Evolutionary conservation across 1,140 invertebrate genomes (phyloP).

Genomic region (Monochamus saltuarius): DNA sequence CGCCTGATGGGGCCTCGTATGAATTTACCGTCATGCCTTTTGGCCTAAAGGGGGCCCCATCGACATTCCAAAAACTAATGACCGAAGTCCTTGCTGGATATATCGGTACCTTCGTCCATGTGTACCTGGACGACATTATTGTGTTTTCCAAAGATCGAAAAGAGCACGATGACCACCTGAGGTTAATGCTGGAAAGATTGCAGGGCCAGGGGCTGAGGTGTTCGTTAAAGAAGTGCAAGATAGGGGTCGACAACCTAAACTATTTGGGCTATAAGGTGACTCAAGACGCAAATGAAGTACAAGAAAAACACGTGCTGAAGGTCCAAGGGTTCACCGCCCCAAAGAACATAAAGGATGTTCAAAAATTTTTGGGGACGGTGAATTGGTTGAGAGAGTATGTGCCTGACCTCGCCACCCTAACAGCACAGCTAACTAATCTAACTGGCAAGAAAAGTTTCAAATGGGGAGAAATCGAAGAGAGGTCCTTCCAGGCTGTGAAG

Average conservation of each 20-base stretch:
- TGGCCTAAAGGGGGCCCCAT: conserved; percentile 32
- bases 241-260: background rate
- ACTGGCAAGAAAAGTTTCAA: conserved; percentile 22
- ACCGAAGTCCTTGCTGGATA: conserved; percentile 21
- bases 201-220: background rate
- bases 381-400: conserved; percentile 41
- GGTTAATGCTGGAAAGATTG: conserved; percentile 11
- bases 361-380: conserved; percentile 31
- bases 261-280: conserved; percentile 17
- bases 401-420: conserved; percentile 19
- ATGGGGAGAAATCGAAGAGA: conserved; percentile 7
- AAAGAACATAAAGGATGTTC: conserved; percentile 23
- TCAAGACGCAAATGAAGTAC: background rate
- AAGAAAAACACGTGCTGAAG: conserved; percentile 9
- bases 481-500: conserved; percentile 41
- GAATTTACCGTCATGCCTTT: conserved; percentile 39
- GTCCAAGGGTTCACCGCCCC: conserved; percentile 3
- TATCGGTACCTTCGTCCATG: conserved; percentile 16
- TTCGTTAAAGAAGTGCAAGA: conserved; percentile 7
- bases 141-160: conserved; percentile 8
- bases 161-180: background rate
- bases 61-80: conserved; percentile 32
- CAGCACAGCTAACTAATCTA: conserved; percentile 27
- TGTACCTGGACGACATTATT: conserved; percentile 26
- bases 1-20: conserved; percentile 25